A percentile compares a stretch with the other conserved stretches of the same genome.
Evolutionary conservation across 2,888 invertebrate species (phyloP).

Genomic region (Drosophila prolongata): DNA sequence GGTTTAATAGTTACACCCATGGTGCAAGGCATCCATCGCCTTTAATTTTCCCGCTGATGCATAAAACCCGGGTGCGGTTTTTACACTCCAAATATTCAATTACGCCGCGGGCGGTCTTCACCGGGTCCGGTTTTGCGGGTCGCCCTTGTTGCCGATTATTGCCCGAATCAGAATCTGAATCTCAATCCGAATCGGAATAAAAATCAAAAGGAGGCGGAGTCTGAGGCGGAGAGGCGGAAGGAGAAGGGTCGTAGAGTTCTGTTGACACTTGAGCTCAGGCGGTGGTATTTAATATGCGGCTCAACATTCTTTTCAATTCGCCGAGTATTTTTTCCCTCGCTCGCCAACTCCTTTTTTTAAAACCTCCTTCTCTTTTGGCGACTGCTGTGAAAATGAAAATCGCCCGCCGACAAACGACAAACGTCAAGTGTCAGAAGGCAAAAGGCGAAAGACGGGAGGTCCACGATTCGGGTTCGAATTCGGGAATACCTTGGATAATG

Average conservation of each 20-base stretch:
- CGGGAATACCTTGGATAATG: not conserved
- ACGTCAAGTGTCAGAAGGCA: conserved; percentile 60
- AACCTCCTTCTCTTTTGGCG: conserved; percentile 28
- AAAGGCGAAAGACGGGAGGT: conserved; percentile 15
- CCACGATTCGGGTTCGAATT: not conserved
- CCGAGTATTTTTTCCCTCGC: conserved; percentile 35
- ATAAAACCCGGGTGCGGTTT: conserved; percentile 68
- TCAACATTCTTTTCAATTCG: conserved; percentile 70
- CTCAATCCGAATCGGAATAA: conserved; percentile 2
- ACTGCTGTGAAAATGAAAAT: conserved; percentile 68
- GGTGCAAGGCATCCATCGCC: not conserved
- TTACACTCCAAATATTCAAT: conserved; percentile 78
- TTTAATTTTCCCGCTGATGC: conserved; percentile 6
- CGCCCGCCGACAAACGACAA: conserved; percentile 55
- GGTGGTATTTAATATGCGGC: conserved; percentile 81
- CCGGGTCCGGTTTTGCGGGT: conserved; percentile 48
- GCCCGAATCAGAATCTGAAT: conserved; percentile 3
- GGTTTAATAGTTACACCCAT: not conserved
- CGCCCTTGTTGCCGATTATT: conserved; percentile 28
- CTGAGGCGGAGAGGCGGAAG: not conserved
- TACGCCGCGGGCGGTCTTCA: conserved; percentile 72
- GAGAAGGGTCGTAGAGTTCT: conserved; percentile 41
- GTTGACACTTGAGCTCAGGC: conserved; percentile 81
- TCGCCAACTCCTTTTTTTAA: conserved; percentile 27
- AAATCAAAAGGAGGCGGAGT: conserved; percentile 1